These are phyloP conservation scores for Hippocampus guttulatus DNA, from an alignment of 2,113 vertebrate genomes.

Conservation along the genomic window DNA sequence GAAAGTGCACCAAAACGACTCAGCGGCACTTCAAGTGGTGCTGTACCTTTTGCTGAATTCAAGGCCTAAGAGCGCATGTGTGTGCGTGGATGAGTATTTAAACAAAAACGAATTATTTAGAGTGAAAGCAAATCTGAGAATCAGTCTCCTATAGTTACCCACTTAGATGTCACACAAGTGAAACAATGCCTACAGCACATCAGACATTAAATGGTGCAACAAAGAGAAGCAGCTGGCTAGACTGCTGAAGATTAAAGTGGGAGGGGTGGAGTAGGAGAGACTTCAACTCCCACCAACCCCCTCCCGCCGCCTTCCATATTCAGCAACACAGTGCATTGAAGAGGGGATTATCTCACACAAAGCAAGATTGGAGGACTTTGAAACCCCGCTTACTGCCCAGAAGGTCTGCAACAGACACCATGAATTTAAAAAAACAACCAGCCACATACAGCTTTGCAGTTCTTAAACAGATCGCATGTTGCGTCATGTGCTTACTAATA, in stretches of 20 bases:
- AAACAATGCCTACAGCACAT: neutral
- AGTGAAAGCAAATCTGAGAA: neutral
- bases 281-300: conserved; percentile 8
- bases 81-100: neutral
- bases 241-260: conserved; percentile 14
- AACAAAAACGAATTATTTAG: neutral
- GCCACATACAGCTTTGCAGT: neutral
- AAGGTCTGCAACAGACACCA: conserved; percentile 20
- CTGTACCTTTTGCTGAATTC: neutral
- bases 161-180: neutral
- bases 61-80: neutral
- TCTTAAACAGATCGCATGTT: neutral
- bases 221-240: conserved; percentile 27
- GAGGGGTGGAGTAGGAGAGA: neutral
- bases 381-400: conserved; percentile 25
- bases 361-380: conserved; percentile 42
- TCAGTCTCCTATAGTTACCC: neutral
- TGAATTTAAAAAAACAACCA: conserved; percentile 9
- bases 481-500: neutral
- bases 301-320: conserved; percentile 36
- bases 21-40: conserved; percentile 20
- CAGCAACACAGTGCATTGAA: conserved; percentile 41
- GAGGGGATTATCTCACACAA: conserved; percentile 56
- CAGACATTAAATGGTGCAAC: neutral
- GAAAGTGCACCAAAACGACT: conserved; percentile 17